Percentiles rank a stretch among this genome's conserved stretches.
Evolutionary conservation across 2,797 vertebrate genomes (phyloP).

Genomic region (Capromys pilorides): DNA sequence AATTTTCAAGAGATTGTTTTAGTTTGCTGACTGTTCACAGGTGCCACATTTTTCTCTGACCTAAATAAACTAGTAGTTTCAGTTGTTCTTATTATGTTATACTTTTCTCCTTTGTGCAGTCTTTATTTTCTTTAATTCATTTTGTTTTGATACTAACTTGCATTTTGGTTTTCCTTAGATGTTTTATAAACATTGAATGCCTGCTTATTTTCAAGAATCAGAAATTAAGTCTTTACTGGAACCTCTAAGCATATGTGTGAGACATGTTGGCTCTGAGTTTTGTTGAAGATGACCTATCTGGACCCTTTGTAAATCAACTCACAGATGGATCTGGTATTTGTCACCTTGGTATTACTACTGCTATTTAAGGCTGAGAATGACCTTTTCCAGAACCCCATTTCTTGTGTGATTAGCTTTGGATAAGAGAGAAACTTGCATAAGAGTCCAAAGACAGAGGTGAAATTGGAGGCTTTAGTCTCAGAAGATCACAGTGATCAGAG

Average conservation of each 20-base stretch:
- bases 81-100: background rate
- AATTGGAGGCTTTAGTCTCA: background rate
- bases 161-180: background rate
- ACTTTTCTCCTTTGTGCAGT: constrained; percentile 19
- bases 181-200: background rate
- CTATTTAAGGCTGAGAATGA: background rate
- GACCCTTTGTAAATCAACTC: background rate
- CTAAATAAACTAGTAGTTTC: background rate
- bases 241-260: background rate
- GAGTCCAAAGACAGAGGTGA: background rate
- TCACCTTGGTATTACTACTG: background rate
- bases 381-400: background rate
- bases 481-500: background rate
- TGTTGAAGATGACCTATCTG: background rate
- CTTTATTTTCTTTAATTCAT: background rate
- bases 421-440: background rate
- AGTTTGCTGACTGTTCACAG: background rate
- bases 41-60: constrained; percentile 8
- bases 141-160: background rate
- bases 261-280: background rate
- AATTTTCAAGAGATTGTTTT: background rate
- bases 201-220: background rate
- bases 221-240: background rate
- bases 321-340: background rate
- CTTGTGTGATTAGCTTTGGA: background rate